Base-by-base conservation (phyloP, 1,140 invertebrate genomes). In the Eufriesea mexicana region DNA sequence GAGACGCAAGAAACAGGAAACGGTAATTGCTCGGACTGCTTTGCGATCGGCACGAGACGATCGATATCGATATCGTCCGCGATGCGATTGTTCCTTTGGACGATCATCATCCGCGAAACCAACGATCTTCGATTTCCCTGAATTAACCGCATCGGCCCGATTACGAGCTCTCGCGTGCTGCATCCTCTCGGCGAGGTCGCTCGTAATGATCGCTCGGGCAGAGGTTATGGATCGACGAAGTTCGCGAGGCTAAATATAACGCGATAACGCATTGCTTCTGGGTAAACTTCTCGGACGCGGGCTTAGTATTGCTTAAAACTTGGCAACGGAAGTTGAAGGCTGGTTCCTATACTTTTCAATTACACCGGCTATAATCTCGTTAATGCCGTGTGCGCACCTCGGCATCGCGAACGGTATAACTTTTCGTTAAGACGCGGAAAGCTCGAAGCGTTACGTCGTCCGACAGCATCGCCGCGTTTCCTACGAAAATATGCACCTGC, bases 1-100 rank as follows among this genome's bases (percentile, higher is more conserved):
- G 59, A 14, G 16, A 18, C 45, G 72, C 59, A 79, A 84, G 85
- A 72, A 86, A 86, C 85, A 79, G 85, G 86, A 86, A 86, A 84
- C 73, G 61, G 67, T 86, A 84, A 87, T 87, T 87, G 76, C 80
- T 54, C 64, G 71, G 47, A 45, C 75, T 78, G 64, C 7, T 20
- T 84, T 79, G 71, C 83, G 78, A 85, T 2, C 35, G 68, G 79
- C 84, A 85, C 57, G 74, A 57, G 74, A 68, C 70, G 57, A 25
- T 68, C 55, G 54, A 35, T 71, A 67, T 86, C 75, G 59, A 76
- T 20, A 70, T 71, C 59, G 75, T 85, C 83, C 45, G 66, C 54
- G 78, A 74, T 25, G 51, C n/a, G 25, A 67, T 67, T 45, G 45
- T 70, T 68, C 64, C 42, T 59, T n/a, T 62, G 64, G 42, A 45